Base-by-base conservation (phyloP, 2,797 vertebrate species). In the Limosa lapponica region DNA sequence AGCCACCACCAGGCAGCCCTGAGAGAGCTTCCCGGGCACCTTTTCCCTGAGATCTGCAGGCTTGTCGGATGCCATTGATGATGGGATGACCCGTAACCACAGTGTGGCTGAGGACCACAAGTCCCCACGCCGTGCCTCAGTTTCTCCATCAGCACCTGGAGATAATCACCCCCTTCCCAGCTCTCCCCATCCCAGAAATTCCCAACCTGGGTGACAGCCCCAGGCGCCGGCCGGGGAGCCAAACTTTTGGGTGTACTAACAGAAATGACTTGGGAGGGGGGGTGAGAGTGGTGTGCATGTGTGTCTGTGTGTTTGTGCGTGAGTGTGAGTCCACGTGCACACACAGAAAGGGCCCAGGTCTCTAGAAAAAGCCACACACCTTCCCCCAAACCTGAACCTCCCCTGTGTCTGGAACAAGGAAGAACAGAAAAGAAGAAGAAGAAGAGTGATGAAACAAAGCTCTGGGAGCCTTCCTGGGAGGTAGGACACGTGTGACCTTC, bases 41-140 rank as follows among this genome's bases (percentile, higher is more conserved):
- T 82, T 84, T 74, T 32, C 17, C 70, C 24, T 82, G 62, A 4
- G 1, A 1, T 32, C 43, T 43, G 49, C 58, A 61, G 61, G 20
- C 13, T 24, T 41, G 12, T 34, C 0, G 0, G 61, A 6, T 48
- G 69, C 25, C 59, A 30, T 14, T 0, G 0, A 32, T 24, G 62
- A 39, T 6, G 39, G 61, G 61, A 28, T 72, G 54, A 34, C 24
- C 30, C 5, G 2, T 32, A 80, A 24, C 16, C 32, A 49, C 11
- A 5, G 59, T 0, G 0, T 11, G 39, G 51, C 24, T 17, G 22
- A 74, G 22, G 17, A 32, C 44, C 1, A 1, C 23, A 52, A 49
- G 57, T 25, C 25, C 44, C 44, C 57, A 52, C 19, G 78, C 80
- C 0, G 0, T 25, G 37, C 28, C 58, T 90, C 79, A 23, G 15